These are phyloP conservation scores for Microtus pennsylvanicus DNA, from an alignment of 2,113 vertebrate genomes.

Conservation along the genomic window DNA sequence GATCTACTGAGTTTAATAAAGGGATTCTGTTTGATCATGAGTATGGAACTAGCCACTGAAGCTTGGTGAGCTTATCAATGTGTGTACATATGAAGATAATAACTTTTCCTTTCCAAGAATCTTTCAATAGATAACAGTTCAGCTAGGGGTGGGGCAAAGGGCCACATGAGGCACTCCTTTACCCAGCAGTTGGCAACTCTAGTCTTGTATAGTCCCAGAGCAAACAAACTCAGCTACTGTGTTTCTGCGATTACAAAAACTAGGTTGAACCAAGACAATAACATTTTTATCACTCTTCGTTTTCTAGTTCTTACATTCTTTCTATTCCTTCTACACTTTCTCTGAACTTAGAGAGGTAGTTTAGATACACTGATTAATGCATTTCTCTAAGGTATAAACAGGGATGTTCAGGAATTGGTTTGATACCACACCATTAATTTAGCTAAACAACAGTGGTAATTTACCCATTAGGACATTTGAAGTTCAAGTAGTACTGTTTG, in stretches of 20 bases:
- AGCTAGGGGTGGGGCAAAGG: background rate
- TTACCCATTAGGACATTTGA: too few species aligned
- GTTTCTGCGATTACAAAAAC: background rate
- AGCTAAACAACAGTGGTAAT: background rate
- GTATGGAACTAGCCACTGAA: too few species aligned
- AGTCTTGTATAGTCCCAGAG: background rate
- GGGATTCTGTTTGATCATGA: too few species aligned
- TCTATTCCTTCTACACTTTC: background rate
- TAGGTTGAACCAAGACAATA: background rate
- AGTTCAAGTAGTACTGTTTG: too few species aligned
- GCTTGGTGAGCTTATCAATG: background rate
- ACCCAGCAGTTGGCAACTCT: too few species aligned
- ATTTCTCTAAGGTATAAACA: background rate
- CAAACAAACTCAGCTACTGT: background rate
- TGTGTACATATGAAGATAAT: background rate
- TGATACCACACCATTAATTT: background rate
- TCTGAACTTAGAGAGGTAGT: background rate
- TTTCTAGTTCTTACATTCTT: background rate
- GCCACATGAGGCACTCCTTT: background rate
- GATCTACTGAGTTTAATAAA: too few species aligned
- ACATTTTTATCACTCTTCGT: background rate
- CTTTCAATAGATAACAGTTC: background rate
- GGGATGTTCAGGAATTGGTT: background rate
- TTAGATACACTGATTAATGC: background rate
- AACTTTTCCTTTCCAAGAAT: background rate